Base-by-base conservation (phyloP, 2,113 vertebrate species). In the Heterotilapia buettikoferi region DNA sequence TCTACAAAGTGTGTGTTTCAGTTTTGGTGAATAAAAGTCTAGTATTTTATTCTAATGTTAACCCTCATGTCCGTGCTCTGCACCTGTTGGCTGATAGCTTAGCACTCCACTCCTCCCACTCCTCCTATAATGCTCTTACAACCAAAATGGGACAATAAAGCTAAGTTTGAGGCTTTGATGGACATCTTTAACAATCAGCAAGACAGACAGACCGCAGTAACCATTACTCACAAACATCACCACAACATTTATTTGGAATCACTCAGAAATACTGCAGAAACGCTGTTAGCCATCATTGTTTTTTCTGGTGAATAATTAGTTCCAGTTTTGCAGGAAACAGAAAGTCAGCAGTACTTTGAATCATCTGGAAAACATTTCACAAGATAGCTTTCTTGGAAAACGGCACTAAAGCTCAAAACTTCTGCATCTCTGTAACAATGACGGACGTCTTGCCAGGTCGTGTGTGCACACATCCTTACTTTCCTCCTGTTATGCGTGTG, bases 351-450 rank as follows among this genome's bases (percentile, higher is more conserved):
- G 19, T 82, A 82, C 79, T 90, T 59, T 89, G 40, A 92, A 82
- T 61, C 18, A 31, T 5, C 59, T 45, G 56, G 79, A 81, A 85
- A 84, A 82, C 13, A 21, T 43, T 80, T 87, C 79, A 80, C 79
- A 40, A 81, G 54, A 89, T 59, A 83, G 52, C n/a, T 84, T 93
- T 92, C 90, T 90, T 90, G 85, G 90, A 94, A 94, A 94, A 93
- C 87, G 29, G 47, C 84, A 79, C 29, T 92, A 47, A 88, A 93
- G 86, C 59, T 56, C 50, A 21, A 88, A 81, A 24, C 82, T 78
- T n/a, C 73, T 43, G 71, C 63, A 6, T 81, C 54, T 81, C 79
- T 83, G 76, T 83, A 73, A 88, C 85, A 63, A n/a, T 78, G 87
- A 86, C 29, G 38, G 57, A 85, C 24, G 14, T 83, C 85, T 80